Conservation (phyloP, 1,140 invertebrate species). For the Drosophila parabipectinata region DNA sequence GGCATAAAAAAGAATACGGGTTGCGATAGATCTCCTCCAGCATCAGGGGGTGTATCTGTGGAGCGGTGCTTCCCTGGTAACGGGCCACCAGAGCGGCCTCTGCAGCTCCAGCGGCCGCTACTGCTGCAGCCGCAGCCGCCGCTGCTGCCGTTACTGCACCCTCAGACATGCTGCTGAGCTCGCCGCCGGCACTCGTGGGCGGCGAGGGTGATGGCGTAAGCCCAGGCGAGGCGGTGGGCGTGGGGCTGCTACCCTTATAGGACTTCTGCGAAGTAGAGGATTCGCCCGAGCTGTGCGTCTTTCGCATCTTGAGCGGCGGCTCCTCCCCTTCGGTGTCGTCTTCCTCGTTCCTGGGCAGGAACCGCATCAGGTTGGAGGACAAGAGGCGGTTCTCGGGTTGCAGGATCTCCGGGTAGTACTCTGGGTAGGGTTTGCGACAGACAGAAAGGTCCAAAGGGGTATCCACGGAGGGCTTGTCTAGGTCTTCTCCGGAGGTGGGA, state of each 20-base stretch:
- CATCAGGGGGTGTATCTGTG: slow-evolving; percentile 90
- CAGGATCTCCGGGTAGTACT: background rate
- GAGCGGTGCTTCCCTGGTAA: slow-evolving; percentile 89
- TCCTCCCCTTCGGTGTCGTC: slow-evolving; percentile 27
- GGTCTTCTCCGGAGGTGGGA: slow-evolving; percentile 8
- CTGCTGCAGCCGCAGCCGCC: slow-evolving; percentile 84
- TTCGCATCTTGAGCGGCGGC: slow-evolving; percentile 32
- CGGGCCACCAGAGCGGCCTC: slow-evolving; percentile 36
- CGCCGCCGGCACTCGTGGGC: slow-evolving; percentile 73
- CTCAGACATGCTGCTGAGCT: slow-evolving; percentile 71
- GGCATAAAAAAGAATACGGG: slow-evolving; percentile 89
- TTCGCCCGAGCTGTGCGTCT: slow-evolving; percentile 62
- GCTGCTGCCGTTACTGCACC: slow-evolving; percentile 23
- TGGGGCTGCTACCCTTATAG: slow-evolving; percentile 68
- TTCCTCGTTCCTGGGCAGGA: slow-evolving; percentile 35
- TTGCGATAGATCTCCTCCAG: slow-evolving; percentile 89
- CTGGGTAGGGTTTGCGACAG: slow-evolving; percentile 77
- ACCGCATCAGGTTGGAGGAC: slow-evolving; percentile 23
- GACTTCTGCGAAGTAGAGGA: slow-evolving; percentile 56
- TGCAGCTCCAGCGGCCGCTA: slow-evolving; percentile 68
- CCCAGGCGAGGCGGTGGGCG: slow-evolving; percentile 67
- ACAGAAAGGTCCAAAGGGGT: slow-evolving; percentile 91
- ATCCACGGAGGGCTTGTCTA: slow-evolving; percentile 81
- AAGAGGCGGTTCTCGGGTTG: background rate
- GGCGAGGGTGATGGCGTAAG: slow-evolving; percentile 83